These are phyloP conservation scores for Temnothorax curvispinosus DNA, from an alignment of 1,140 invertebrate genomes.

Conservation along the genomic window DNA sequence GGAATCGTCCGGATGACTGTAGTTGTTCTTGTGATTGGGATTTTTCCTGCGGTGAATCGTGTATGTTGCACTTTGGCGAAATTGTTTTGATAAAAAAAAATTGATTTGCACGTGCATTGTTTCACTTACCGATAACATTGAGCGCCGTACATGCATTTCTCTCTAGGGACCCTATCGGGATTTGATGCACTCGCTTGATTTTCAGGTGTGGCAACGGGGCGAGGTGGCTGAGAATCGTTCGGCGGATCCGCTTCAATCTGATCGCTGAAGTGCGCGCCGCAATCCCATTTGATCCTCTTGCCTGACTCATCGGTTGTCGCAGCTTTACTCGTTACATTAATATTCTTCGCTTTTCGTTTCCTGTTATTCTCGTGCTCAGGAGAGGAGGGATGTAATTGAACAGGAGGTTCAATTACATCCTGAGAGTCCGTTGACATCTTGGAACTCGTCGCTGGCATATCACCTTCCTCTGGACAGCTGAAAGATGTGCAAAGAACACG, in stretches of 20 bases:
- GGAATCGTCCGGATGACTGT: slow-evolving; percentile 85
- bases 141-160: slow-evolving; percentile 81
- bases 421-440: neutral
- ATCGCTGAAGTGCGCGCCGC: slow-evolving; percentile 57
- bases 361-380: neutral
- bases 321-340: neutral
- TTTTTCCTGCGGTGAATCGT: slow-evolving; percentile 78
- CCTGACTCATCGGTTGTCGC: slow-evolving; percentile 1
- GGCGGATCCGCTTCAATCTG: slow-evolving; percentile 25
- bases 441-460: neutral
- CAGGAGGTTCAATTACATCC: neutral
- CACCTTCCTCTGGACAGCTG: neutral
- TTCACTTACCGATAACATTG: slow-evolving; percentile 81
- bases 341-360: neutral
- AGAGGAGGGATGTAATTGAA: too few relatives aligned
- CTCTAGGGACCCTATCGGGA: slow-evolving; percentile 50
- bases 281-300: slow-evolving; percentile 70
- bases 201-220: neutral
- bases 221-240: neutral
- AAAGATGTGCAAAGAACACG: neutral
- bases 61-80: neutral
- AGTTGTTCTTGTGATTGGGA: slow-evolving; percentile 81
- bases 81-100: slow-evolving; percentile 15
- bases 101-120: neutral
- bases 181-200: neutral